Evolutionary conservation across 2,888 invertebrate species (phyloP).

Genomic region (Matsumyia berberina): DNA sequence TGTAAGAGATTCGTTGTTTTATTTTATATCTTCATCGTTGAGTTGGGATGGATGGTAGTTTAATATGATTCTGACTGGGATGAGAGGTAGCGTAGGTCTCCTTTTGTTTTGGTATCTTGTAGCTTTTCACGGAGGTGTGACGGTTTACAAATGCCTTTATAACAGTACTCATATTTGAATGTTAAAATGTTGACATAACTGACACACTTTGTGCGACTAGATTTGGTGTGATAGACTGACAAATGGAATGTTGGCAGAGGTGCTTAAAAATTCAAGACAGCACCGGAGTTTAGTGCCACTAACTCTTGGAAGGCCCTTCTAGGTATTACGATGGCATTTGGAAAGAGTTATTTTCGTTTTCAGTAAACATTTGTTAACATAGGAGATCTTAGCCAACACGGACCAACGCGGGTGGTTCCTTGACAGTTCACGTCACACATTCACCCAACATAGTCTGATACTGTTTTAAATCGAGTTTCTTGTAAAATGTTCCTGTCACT

Average conservation of each 20-base stretch:
- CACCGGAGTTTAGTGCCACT: no score
- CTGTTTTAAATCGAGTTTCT: no score
- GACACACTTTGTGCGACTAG: slow-evolving; percentile 3
- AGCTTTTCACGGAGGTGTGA: neutral
- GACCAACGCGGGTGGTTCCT: no score
- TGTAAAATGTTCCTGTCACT: no score
- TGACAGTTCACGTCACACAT: no score
- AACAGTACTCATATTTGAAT: neutral
- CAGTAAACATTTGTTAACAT: no score
- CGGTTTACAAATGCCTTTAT: neutral
- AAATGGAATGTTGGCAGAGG: neutral
- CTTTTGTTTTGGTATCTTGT: slow-evolving; percentile 1
- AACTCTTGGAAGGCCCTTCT: no score
- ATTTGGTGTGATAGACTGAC: neutral
- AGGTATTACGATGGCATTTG: no score
- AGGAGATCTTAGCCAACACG: no score
- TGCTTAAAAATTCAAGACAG: neutral
- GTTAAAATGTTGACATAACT: neutral
- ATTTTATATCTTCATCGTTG: slow-evolving; percentile 54
- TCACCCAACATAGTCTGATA: no score
- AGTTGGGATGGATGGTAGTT: slow-evolving; percentile 16
- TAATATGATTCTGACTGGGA: slow-evolving; percentile 1
- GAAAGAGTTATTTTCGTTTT: no score
- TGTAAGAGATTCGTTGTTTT: slow-evolving; percentile 54
- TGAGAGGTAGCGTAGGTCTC: slow-evolving; percentile 2